Conservation (phyloP, 2,888 invertebrate species). For the Neoaliturus tenellus region DNA sequence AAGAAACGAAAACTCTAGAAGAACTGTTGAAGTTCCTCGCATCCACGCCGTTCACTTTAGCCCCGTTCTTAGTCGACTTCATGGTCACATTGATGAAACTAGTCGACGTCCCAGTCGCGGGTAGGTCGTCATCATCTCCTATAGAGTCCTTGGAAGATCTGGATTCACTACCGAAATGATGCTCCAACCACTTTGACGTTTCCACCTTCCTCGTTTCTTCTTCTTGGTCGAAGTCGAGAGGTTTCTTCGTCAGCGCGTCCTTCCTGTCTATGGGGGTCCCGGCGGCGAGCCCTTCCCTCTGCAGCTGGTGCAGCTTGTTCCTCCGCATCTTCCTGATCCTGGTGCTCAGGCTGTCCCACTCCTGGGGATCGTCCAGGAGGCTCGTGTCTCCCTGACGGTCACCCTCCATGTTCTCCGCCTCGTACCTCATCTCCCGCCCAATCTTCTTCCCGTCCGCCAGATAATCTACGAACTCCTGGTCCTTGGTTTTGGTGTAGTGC, state of each 20-base stretch:
- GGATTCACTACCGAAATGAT: constrained; percentile 89
- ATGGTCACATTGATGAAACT: constrained; percentile 87
- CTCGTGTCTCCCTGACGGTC: constrained; percentile 80
- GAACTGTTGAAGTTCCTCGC: constrained; percentile 72
- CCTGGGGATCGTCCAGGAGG: constrained; percentile 76
- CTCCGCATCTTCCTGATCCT: constrained; percentile 81
- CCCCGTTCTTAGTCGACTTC: constrained; percentile 77
- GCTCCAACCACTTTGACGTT: constrained; percentile 94
- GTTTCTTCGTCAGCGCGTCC: constrained; percentile 87
- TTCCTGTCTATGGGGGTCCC: constrained; percentile 79
- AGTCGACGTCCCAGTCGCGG: constrained; percentile 76
- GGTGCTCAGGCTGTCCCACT: constrained; percentile 88
- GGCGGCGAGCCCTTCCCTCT: constrained; percentile 68
- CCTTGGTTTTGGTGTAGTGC: constrained; percentile 82
- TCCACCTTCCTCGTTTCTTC: constrained; percentile 93
- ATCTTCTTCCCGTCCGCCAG: constrained; percentile 88
- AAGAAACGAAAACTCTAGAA: constrained; percentile 76
- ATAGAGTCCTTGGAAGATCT: constrained; percentile 64
- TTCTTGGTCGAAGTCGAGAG: constrained; percentile 90
- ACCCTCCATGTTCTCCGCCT: constrained; percentile 80
- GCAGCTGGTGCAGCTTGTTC: constrained; percentile 45
- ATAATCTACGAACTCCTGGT: constrained; percentile 90
- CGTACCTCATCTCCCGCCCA: constrained; percentile 83
- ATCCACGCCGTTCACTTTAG: constrained; percentile 51
- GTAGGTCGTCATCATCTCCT: constrained; percentile 77